Evolutionary conservation across 1,140 invertebrate genomes (phyloP).

Genomic region (Aradophagus sp.): DNA sequence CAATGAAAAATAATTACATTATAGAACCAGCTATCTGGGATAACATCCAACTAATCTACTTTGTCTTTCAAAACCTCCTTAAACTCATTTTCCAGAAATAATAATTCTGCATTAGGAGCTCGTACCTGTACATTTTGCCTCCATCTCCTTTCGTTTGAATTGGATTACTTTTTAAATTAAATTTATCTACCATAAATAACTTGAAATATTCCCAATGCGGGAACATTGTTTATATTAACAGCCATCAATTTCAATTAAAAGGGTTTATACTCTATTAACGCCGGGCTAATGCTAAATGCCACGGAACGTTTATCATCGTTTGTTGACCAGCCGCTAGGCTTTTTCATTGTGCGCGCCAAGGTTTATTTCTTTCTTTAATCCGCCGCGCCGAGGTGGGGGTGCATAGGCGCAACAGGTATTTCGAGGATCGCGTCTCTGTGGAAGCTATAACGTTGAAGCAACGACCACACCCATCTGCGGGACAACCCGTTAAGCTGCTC

Average conservation of each 20-base stretch:
- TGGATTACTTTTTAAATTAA: no score
- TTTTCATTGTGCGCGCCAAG: conserved; percentile 31
- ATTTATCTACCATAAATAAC: conserved; percentile 16
- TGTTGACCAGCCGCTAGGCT: conserved; percentile 35
- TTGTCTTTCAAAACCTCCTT: no score
- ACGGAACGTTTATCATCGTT: conserved; percentile 56
- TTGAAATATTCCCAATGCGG: background rate
- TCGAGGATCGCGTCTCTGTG: conserved; percentile 45
- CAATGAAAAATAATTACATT: no score
- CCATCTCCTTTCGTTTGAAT: no score
- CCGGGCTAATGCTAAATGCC: conserved; percentile 39
- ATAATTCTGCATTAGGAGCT: no score
- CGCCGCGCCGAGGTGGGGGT: conserved; percentile 22
- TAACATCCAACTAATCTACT: no score
- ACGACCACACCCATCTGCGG: conserved; percentile 51
- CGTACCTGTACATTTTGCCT: no score
- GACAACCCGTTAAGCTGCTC: conserved; percentile 54
- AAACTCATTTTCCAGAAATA: no score
- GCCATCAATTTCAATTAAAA: conserved; percentile 54
- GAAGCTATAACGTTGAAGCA: conserved; percentile 38
- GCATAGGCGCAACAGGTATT: conserved; percentile 52
- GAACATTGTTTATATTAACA: conserved; percentile 45
- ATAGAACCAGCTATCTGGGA: no score
- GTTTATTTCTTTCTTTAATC: conserved; percentile 58
- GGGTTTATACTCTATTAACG: conserved; percentile 49